phyloP scores from a whole-genome alignment of 2,113 vertebrate species.

The Phyllostomus hastatus region DNA sequence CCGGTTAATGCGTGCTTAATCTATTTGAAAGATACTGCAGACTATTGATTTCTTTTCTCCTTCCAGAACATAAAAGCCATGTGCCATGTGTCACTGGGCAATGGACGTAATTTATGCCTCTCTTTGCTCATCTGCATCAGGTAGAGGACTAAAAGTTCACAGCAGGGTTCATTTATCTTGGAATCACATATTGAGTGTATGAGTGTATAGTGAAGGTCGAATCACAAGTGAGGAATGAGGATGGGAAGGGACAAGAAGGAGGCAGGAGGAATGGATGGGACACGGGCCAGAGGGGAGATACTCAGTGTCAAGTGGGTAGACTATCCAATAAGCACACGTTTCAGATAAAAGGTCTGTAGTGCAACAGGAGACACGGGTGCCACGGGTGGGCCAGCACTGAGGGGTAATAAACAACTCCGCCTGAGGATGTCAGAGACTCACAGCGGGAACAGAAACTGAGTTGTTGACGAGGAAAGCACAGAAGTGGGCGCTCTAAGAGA shows the following conservation, averaged over 20 bases:
- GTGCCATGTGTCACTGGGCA: neutral
- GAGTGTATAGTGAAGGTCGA: neutral
- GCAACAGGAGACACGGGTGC: neutral
- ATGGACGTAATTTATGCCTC: neutral
- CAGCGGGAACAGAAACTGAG: neutral
- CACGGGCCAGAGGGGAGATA: neutral
- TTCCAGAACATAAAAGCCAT: slow-evolving; percentile 23
- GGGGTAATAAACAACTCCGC: neutral
- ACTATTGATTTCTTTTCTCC: slow-evolving; percentile 3
- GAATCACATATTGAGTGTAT: neutral
- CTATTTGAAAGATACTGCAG: neutral
- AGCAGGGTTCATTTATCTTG: neutral
- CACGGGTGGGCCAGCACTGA: neutral
- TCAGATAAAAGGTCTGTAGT: neutral
- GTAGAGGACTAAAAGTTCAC: neutral
- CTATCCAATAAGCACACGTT: neutral
- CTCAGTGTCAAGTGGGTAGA: neutral
- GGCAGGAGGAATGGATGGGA: neutral
- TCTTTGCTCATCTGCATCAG: neutral
- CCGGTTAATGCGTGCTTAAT: neutral
- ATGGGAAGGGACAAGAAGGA: neutral
- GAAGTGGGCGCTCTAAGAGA: neutral
- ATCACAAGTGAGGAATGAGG: neutral
- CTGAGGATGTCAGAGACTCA: neutral
- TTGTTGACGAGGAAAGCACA: neutral